A percentile compares a stretch with the other conserved stretches of the same genome.
These are phyloP conservation scores for Homarus americanus DNA, from an alignment of 1,140 invertebrate genomes.

Conservation along the genomic window DNA sequence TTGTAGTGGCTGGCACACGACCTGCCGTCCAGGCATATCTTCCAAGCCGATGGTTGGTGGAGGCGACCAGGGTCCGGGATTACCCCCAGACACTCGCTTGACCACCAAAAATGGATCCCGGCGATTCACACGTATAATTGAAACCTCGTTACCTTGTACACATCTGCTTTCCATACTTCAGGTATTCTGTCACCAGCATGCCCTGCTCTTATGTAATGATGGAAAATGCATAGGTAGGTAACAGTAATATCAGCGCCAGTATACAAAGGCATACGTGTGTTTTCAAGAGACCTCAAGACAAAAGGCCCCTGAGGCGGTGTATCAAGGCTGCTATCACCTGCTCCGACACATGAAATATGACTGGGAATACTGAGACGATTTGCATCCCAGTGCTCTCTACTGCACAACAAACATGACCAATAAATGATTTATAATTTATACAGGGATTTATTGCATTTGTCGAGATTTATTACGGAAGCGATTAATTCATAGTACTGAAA, in stretches of 20 bases:
- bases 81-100: not conserved
- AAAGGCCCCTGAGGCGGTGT: not conserved
- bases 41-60: not conserved
- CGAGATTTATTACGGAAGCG: too few relatives aligned
- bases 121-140: not conserved
- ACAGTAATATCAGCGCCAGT: too few relatives aligned
- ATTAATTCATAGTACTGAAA: too few relatives aligned
- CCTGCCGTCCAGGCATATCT: not conserved
- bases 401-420: too few relatives aligned
- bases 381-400: not conserved
- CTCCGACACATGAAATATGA: not conserved
- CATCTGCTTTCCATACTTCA: too few relatives aligned
- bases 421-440: too few relatives aligned
- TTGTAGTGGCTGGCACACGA: not conserved
- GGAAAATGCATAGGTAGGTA: too few relatives aligned
- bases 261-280: too few relatives aligned
- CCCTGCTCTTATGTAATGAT: too few relatives aligned
- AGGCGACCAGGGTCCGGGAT: not conserved
- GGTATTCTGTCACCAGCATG: too few relatives aligned
- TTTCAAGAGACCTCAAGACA: not conserved
- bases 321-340: conserved; percentile 2
- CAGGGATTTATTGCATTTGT: too few relatives aligned
- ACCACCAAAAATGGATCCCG: not conserved
- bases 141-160: not conserved
- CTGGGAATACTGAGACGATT: not conserved